These are phyloP conservation scores for Gonioctena quinquepunctata DNA, from an alignment of 1,140 invertebrate species.

Conservation along the genomic window DNA sequence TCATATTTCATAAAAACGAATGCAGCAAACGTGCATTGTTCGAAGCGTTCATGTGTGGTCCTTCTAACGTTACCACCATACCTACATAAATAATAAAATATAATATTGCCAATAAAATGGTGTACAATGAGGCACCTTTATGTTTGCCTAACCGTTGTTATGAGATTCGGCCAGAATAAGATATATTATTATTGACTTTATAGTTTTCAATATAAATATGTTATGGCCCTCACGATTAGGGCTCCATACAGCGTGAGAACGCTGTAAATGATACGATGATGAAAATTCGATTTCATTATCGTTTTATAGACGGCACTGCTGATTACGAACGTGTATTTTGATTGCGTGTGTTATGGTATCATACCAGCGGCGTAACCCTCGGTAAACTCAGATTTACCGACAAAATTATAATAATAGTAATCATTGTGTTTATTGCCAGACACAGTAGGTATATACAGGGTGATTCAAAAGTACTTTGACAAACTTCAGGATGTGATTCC, in stretches of 20 bases:
- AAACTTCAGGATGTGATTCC: no score
- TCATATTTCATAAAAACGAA: background rate
- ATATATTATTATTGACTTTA: background rate
- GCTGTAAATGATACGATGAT: slow-evolving; percentile 4
- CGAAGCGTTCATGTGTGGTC: background rate
- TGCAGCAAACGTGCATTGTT: background rate
- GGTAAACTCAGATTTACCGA: no score
- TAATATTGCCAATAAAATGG: background rate
- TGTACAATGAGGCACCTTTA: background rate
- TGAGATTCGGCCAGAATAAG: background rate
- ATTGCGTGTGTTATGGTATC: background rate
- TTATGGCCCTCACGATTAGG: background rate
- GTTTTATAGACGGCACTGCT: background rate
- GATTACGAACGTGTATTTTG: background rate
- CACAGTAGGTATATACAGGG: no score
- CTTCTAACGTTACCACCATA: background rate
- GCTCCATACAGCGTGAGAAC: background rate
- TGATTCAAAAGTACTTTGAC: no score
- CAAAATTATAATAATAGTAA: no score
- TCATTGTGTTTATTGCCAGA: no score
- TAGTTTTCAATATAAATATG: slow-evolving; percentile 7
- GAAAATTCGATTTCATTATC: slow-evolving; percentile 11
- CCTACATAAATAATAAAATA: background rate
- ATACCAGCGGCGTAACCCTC: background rate
- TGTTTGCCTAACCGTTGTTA: background rate